phyloP scores from a whole-genome alignment of 2,888 invertebrate species.

The Xylota sylvarum region DNA sequence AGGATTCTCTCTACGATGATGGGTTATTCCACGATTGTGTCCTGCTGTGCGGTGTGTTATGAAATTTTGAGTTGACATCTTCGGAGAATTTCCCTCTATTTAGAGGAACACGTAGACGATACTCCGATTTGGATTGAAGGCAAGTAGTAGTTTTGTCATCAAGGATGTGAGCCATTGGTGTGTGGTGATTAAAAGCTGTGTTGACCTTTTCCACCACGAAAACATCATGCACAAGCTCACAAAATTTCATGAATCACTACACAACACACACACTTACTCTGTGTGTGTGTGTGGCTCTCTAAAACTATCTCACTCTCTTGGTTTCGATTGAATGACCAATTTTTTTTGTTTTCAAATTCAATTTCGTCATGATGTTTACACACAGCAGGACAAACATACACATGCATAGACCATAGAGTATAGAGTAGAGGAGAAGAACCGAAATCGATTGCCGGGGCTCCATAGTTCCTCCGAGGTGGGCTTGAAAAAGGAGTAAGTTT shows the following conservation, averaged over 20 bases:
- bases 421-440: neutral
- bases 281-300: no score
- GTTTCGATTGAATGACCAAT: constrained; percentile 62
- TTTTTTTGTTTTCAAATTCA: constrained; percentile 2
- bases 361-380: constrained; percentile 66
- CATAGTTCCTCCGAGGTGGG: constrained; percentile 64
- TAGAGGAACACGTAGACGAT: constrained; percentile 1
- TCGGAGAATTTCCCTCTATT: neutral
- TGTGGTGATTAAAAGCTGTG: constrained; percentile 42
- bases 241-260: constrained; percentile 61
- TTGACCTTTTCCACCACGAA: constrained; percentile 54
- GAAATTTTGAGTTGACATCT: neutral
- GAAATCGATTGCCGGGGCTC: constrained; percentile 66
- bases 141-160: no score
- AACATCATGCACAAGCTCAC: constrained; percentile 1
- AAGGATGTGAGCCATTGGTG: constrained; percentile 22
- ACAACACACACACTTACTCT: no score
- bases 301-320: constrained; percentile 11
- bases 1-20: neutral
- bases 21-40: neutral
- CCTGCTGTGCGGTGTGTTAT: neutral
- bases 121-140: no score
- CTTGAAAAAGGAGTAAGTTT: constrained; percentile 61
- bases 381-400: constrained; percentile 24
- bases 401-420: neutral